Evolutionary conservation across 2,888 invertebrate species (phyloP).

Genomic region (Cremastobaeus sp.): DNA sequence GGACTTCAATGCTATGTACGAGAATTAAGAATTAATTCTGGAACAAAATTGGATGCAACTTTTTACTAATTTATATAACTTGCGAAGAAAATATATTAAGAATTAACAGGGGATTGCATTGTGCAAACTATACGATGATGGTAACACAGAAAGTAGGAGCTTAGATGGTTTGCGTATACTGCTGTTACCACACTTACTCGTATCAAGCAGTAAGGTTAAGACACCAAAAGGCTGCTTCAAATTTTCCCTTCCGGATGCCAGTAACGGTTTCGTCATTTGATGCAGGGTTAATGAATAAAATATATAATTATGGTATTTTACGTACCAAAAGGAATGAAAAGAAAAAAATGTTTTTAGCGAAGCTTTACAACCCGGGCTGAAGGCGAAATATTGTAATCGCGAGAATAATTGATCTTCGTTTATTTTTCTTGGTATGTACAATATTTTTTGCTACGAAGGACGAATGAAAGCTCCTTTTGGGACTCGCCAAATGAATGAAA

Average conservation of each 20-base stretch:
- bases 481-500: no score
- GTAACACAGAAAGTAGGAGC: not conserved
- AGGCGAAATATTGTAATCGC: no score
- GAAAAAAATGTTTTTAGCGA: no score
- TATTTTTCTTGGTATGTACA: no score
- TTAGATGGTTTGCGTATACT: not conserved
- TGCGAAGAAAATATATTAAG: not conserved
- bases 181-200: not conserved
- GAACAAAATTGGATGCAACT: not conserved
- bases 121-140: not conserved
- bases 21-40: not conserved
- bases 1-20: not conserved
- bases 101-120: not conserved
- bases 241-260: not conserved
- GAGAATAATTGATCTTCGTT: not conserved
- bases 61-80: not conserved
- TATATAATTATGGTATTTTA: no score
- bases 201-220: not conserved
- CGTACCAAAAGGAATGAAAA: no score
- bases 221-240: not conserved
- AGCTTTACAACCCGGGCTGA: no score
- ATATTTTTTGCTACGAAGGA: no score
- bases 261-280: not conserved
- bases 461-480: no score
- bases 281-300: constrained; percentile 2